Base-by-base conservation (phyloP, 2,888 invertebrate genomes). In the Nowickia ferox region DNA sequence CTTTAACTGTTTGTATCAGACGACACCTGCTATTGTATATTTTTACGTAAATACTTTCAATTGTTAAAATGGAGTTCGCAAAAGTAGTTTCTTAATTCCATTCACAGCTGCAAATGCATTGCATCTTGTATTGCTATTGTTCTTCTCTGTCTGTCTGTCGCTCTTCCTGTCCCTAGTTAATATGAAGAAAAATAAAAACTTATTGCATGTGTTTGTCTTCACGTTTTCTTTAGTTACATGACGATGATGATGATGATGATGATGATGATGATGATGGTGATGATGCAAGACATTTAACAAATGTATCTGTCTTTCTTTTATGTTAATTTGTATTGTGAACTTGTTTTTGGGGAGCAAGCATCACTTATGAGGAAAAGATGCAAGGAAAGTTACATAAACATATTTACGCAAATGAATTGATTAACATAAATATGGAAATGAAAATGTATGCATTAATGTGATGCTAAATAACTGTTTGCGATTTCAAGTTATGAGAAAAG, bases 1-100 rank as follows among this genome's bases (percentile, higher is more conserved):
- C 2, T 11, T 11, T 42, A 17, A 61, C 61, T 61, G 61, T 61
- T 2, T 30, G 4, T 30, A 30, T 30, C 2, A 30, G 30, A 69
- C 51, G 76, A 66, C 71, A 76, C 75, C 84, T 84, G 84, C 84
- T 84, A 13, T 59, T 48, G 57, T 77, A 63, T 69, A 63, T 63
- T 79, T 80, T 57, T 71, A 71, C 17, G 78, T 30, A 79, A 63
- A 75, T 65, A 63, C 22, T 65, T 71, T 48, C 57, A 59, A 80
- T 76, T 84, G 75, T 84, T 71, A 57, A 80, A 76, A 80, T 17
- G 71, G 55, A 71, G 80, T 71, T 75, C 42, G 66, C 42, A 46
- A 71, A 71, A 83, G 65, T 44, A 61, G 78, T 74, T 69, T 76
- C 46, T 71, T 65, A 66, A 75, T 80, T 59, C 46, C 63, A 68